phyloP scores from a whole-genome alignment of 1,140 invertebrate species.

The Lucilia cuprina region DNA sequence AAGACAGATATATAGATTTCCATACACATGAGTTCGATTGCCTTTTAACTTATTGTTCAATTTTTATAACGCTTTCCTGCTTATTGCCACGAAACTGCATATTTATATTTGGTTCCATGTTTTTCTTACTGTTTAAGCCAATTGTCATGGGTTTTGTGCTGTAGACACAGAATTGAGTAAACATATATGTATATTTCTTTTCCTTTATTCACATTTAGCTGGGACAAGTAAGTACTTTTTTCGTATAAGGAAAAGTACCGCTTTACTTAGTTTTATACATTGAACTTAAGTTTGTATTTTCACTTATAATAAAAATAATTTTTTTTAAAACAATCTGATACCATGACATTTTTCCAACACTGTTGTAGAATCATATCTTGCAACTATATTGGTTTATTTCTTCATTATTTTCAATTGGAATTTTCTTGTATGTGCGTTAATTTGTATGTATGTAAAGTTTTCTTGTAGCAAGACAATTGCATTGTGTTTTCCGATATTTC shows the following conservation, averaged over 20 bases:
- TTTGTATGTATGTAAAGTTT: too few relatives aligned
- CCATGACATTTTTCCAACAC: background rate
- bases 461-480: background rate
- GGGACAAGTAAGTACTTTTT: too few relatives aligned
- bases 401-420: background rate
- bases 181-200: too few relatives aligned
- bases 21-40: background rate
- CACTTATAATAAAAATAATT: too few relatives aligned
- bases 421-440: background rate
- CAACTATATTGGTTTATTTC: background rate
- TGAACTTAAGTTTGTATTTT: too few relatives aligned
- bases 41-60: slow-evolving; percentile 12
- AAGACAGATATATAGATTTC: too few relatives aligned
- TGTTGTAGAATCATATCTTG: background rate
- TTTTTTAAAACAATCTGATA: background rate
- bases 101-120: background rate
- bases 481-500: too few relatives aligned
- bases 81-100: background rate
- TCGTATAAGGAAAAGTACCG: too few relatives aligned
- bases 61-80: background rate
- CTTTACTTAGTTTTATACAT: too few relatives aligned
- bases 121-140: background rate
- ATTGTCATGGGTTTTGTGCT: background rate
- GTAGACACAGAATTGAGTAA: background rate
- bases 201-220: too few relatives aligned